phyloP scores from a whole-genome alignment of 2,888 invertebrate species.

The Lochmaea crataegi region DNA sequence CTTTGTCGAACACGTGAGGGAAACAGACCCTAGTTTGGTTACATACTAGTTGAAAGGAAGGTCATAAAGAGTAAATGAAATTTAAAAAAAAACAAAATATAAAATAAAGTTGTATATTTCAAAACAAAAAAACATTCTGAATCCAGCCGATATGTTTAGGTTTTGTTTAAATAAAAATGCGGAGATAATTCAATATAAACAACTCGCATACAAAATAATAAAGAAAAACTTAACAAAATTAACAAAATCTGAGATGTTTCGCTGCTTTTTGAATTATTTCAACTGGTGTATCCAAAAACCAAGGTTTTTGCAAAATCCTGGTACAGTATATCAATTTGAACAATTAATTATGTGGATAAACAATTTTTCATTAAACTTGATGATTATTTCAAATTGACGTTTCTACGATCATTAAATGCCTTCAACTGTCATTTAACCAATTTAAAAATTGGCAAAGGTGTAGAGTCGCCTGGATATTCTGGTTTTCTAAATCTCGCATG shows the following conservation, averaged over 20 bases:
- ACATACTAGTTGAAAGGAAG: constrained; percentile 42
- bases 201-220: constrained; percentile 35
- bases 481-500: too few relatives aligned
- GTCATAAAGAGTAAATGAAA: constrained; percentile 2
- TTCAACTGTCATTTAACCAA: too few relatives aligned
- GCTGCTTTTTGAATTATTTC: neutral
- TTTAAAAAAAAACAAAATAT: constrained; percentile 54
- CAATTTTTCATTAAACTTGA: too few relatives aligned
- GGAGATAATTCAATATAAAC: constrained; percentile 38
- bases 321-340: too few relatives aligned
- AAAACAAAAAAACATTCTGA: constrained; percentile 58
- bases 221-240: constrained; percentile 29
- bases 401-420: too few relatives aligned
- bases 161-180: constrained; percentile 42
- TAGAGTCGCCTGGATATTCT: too few relatives aligned
- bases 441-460: too few relatives aligned
- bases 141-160: constrained; percentile 57
- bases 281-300: neutral
- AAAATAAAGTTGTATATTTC: constrained; percentile 63
- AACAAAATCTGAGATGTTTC: constrained; percentile 11
- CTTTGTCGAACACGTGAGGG: neutral
- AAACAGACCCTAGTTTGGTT: constrained; percentile 57
- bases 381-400: too few relatives aligned
- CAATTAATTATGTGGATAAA: too few relatives aligned
- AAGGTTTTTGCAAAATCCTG: neutral